These are phyloP conservation scores for Dicyrtoma fusca DNA, from an alignment of 2,888 invertebrate species.

Conservation along the genomic window DNA sequence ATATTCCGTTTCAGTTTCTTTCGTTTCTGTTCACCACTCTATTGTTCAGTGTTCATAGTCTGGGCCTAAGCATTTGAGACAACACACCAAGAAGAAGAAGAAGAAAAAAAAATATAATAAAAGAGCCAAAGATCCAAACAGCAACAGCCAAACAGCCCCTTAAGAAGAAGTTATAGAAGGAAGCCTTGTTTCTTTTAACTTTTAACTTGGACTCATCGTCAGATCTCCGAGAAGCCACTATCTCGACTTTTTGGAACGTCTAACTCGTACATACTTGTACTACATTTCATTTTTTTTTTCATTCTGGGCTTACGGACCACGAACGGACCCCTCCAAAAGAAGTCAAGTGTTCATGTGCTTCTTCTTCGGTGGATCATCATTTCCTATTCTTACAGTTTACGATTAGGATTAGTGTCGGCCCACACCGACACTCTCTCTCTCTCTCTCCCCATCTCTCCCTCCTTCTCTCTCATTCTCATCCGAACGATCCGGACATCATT, in stretches of 20 bases:
- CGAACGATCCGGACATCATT: no score
- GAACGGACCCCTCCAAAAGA: no score
- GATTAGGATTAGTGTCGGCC: background rate
- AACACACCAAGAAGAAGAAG: background rate
- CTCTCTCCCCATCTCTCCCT: no score
- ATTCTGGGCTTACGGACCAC: background rate
- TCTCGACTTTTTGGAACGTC: background rate
- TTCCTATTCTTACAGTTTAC: background rate
- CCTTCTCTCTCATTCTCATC: no score
- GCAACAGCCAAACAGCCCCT: constrained; percentile 16
- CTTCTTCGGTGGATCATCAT: no score
- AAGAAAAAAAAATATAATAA: constrained; percentile 12
- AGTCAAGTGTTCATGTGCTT: constrained; percentile 5
- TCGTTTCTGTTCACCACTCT: background rate
- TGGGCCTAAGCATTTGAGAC: no score
- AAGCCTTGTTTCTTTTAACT: constrained; percentile 13
- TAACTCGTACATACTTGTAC: constrained; percentile 4
- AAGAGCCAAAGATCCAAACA: background rate
- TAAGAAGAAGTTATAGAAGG: constrained; percentile 15
- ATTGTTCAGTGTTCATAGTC: background rate
- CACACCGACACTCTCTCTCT: no score
- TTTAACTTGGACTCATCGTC: constrained; percentile 7
- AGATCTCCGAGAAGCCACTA: background rate
- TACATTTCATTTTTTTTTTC: no score
- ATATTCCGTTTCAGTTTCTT: no score